Evolutionary conservation across 30 jellyfish, hydroid and myxozoan genomes (phyloP), one percentile per base, ranked within the genome.

Genomic region (Calvadosia cruxmelitensis): DNA sequence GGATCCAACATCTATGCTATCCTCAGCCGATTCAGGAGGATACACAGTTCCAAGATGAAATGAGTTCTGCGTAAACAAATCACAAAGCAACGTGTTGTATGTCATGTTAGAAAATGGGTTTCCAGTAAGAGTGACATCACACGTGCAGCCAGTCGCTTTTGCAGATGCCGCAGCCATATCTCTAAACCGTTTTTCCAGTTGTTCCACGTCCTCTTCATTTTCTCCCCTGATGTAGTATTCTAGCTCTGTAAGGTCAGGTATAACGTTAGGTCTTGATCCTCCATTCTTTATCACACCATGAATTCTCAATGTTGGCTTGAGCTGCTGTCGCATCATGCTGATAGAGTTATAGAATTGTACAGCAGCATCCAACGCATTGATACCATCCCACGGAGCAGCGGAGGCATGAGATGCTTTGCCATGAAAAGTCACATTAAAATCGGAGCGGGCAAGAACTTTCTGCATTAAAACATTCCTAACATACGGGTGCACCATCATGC

Each of bases 331-430:
- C 95, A 89, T 66, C 95, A 89, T 82, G 77, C 95, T 82, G 0
- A 89, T 67, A 31, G 73, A 72, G 57, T 79, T 89, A 57, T 89
- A 89, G 35, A 95, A 89, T 31, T 71, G 83, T 1, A 84, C 92
- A 33, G 92, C 98, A 16, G 98, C 98, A 89, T 89, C 98, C 74
- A 89, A 69, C 29, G 98, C 98, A 69, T 89, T 89, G 64, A 81
- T 67, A 28, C 98, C 98, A 20, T 52, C 78, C 98, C 98, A 89
- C 61, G 98, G 98, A 48, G 95, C 91, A 29, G 83, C 83, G 2
- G 95, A 67, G 16, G 95, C 95, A 78, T 85, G 95, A 5, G 95
- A 63, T n/a, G 91, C 84, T 68, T 81, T 89, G 26, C 98, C 98
- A 77, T 13, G 0, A 64, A 33, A 28, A 28, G 57, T 42, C 57